Conservation (phyloP, 37 sponge, comb jelly and placozoan species). For the Lycopodina hypogea region DNA sequence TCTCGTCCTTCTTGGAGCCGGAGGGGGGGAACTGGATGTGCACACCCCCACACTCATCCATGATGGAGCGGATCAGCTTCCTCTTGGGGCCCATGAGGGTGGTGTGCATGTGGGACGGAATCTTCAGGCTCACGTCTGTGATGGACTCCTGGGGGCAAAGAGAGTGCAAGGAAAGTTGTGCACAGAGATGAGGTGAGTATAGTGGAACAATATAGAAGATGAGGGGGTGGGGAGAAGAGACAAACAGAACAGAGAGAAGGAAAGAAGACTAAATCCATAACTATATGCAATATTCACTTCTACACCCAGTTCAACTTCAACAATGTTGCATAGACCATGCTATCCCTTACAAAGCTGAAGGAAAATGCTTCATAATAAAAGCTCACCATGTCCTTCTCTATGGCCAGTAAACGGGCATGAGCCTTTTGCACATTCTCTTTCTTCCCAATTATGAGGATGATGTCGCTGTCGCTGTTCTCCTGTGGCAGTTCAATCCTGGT, state of each 20-base stretch:
- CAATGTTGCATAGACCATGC: no score
- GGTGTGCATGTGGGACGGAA: constrained; percentile 79
- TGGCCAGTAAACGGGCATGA: constrained; percentile 58
- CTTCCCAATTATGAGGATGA: constrained; percentile 77
- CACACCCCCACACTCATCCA: constrained; percentile 86
- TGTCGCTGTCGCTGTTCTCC: constrained; percentile 78
- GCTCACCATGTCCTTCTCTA: constrained; percentile 84
- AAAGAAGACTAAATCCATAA: background rate
- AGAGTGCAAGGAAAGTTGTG: background rate
- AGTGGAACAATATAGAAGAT: background rate
- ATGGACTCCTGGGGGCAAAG: constrained; percentile 47
- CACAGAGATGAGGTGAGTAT: background rate
- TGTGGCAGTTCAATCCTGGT: constrained; percentile 79
- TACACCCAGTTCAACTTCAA: no score
- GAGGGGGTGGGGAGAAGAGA: background rate
- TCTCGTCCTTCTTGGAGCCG: constrained; percentile 54
- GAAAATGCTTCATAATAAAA: no score
- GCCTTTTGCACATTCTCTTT: constrained; percentile 88
- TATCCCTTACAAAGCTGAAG: no score
- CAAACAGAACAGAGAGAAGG: background rate
- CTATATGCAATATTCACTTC: no score
- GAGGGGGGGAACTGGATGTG: constrained; percentile 72
- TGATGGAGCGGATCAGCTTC: constrained; percentile 74
- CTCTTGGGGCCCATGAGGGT: constrained; percentile 88
- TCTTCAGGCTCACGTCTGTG: constrained; percentile 57